A percentile compares a stretch with the other conserved stretches of the same genome.
These are phyloP conservation scores for Lasaia peninsularis DNA, from an alignment of 1,140 invertebrate species.

Conservation along the genomic window DNA sequence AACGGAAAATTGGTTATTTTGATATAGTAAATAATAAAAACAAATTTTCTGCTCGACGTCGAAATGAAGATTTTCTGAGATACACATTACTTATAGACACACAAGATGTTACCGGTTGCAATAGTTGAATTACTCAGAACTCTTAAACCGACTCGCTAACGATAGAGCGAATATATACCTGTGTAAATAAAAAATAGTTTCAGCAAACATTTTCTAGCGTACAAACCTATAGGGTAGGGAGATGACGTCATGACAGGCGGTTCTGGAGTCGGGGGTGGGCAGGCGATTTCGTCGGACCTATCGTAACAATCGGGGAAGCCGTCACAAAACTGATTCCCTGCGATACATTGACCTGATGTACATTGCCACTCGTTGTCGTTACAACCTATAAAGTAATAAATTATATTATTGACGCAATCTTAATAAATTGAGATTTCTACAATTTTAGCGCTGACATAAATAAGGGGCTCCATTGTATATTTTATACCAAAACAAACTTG, in stretches of 20 bases:
- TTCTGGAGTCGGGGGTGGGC: slow-evolving; percentile 20
- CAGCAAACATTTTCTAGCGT: not conserved
- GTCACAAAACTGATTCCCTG: slow-evolving; percentile 82
- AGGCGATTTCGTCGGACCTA: slow-evolving; percentile 84
- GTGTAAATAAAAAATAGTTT: not conserved
- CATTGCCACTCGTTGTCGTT: slow-evolving; percentile 65
- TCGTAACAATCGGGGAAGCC: slow-evolving; percentile 84
- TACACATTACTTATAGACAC: too few relatives aligned
- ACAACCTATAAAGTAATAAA: slow-evolving; percentile 59
- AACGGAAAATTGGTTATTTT: too few relatives aligned
- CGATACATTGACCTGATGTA: slow-evolving; percentile 84
- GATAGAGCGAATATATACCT: too few relatives aligned
- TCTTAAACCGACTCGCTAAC: too few relatives aligned
- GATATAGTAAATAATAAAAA: too few relatives aligned
- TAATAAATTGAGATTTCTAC: not conserved
- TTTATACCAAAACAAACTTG: too few relatives aligned
- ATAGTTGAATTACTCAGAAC: too few relatives aligned
- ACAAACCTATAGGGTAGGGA: not conserved
- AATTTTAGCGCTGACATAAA: too few relatives aligned
- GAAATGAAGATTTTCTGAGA: too few relatives aligned
- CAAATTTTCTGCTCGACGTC: too few relatives aligned
- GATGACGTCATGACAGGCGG: not conserved
- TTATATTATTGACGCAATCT: not conserved
- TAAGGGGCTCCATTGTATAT: too few relatives aligned
- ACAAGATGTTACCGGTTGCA: too few relatives aligned